A percentile compares a stretch with the other conserved stretches of the same genome.
Conservation (phyloP, 2,113 vertebrate genomes). For the Clarias batrachus region DNA sequence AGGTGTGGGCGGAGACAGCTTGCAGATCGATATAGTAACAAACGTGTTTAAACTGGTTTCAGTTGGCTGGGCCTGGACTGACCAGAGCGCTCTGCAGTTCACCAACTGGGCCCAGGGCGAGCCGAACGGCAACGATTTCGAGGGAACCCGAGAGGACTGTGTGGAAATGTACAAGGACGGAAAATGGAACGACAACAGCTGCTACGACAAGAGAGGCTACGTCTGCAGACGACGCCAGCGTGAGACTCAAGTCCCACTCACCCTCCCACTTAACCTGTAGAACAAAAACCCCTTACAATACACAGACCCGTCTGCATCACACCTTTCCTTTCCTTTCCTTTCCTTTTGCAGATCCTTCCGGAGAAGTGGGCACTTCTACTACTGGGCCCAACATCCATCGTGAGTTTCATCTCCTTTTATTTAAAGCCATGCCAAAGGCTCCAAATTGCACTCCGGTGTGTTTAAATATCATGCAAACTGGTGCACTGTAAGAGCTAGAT, state of each 20-base stretch:
- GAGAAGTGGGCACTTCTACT: constrained; percentile 55
- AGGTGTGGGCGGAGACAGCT: neutral
- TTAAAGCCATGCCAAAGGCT: no score
- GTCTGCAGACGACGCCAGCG: constrained; percentile 69
- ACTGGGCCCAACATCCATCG: constrained; percentile 55
- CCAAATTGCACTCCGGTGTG: neutral
- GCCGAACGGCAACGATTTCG: constrained; percentile 66
- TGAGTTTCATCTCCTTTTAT: constrained; percentile 51
- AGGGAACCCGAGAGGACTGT: constrained; percentile 65
- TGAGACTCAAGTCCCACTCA: constrained; percentile 44
- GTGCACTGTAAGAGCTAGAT: neutral
- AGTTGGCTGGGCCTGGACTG: constrained; percentile 77
- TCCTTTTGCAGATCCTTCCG: constrained; percentile 61
- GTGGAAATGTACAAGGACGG: constrained; percentile 76
- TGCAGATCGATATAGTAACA: neutral
- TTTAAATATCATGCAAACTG: neutral
- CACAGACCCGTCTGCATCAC: neutral
- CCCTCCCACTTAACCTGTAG: neutral
- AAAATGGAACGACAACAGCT: constrained; percentile 76
- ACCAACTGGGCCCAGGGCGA: constrained; percentile 74
- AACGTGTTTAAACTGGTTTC: constrained; percentile 3
- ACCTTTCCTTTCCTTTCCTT: neutral
- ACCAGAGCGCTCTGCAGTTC: constrained; percentile 62
- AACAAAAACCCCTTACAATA: neutral
- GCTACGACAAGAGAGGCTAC: constrained; percentile 70